Base-by-base conservation (phyloP, 1,140 invertebrate genomes). In the Cataglyphis hispanica region DNA sequence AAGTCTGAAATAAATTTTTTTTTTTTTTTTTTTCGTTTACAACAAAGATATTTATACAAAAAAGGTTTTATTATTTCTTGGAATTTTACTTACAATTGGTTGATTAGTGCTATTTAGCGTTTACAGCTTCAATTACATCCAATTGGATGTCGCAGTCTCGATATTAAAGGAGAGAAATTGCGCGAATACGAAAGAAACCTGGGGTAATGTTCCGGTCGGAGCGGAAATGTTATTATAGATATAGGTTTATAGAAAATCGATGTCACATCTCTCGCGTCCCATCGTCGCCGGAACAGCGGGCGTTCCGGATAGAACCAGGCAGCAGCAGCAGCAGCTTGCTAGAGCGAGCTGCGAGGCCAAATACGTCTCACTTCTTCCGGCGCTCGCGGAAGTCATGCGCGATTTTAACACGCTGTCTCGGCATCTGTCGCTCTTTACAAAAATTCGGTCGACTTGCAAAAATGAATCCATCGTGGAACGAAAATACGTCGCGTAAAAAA, bases 191-290 rank as follows among this genome's bases (percentile, higher is more conserved):
- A 58, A 16, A 69, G 46, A 43, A 53, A 19, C 37, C 22, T 19
- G 25, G 53, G 66, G 43, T 81, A 81, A 72, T 50, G 78, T 53
- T 34, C 78, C 37, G 16, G 34, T 11, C 50, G 19, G 8, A 13
- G 37, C 53, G 34, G 70, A 37, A 40, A 31, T 31, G 66, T 81
- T 81, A 58, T 81, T 81, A 70, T 19, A 50, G 4, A 50, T 81
- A 81, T 60, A 81, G 66, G 37, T 72, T 81, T 81, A 81, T 72
- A 58, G 78, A 22, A 81, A 81, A 81, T 81, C 78, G 50, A 81
- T 81, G 78, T 72, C 50, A 63, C 46, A 50, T 72, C 40, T 40
- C 64, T 31, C 63, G 13, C 31, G 13, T 69, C 34, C 64, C 22
- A 40, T 37, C 27, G n/a, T 69, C 76, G 40, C 25, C 22, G 64